phyloP scores from a whole-genome alignment of 2,113 vertebrate genomes.

The Pardalotus punctatus region DNA sequence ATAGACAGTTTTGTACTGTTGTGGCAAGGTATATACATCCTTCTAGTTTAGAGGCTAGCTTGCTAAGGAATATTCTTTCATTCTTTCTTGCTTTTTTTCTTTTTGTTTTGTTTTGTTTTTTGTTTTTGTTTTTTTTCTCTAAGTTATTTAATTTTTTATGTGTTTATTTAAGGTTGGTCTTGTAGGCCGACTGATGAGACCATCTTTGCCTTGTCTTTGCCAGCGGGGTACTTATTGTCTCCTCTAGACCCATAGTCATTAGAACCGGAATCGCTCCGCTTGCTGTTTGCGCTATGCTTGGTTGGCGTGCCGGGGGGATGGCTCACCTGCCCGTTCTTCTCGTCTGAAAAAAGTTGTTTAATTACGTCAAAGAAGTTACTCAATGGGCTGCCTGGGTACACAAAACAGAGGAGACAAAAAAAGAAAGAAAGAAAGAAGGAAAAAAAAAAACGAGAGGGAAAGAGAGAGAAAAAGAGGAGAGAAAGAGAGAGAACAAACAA shows the following conservation, averaged over 20 bases:
- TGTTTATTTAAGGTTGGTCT: slow-evolving; percentile 85
- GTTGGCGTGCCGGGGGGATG: slow-evolving; percentile 86
- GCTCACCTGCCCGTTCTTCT: slow-evolving; percentile 98
- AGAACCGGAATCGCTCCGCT: slow-evolving; percentile 85
- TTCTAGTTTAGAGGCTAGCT: slow-evolving; percentile 73
- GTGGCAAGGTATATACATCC: slow-evolving; percentile 75
- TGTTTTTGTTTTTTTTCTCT: not conserved
- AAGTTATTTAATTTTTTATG: slow-evolving; percentile 60
- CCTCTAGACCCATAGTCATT: slow-evolving; percentile 85
- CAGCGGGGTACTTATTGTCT: slow-evolving; percentile 82
- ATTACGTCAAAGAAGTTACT: slow-evolving; percentile 99
- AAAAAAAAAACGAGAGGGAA: slow-evolving; percentile 20
- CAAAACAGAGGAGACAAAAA: slow-evolving; percentile 80
- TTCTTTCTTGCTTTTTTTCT: slow-evolving; percentile 57
- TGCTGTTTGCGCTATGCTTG: slow-evolving; percentile 87
- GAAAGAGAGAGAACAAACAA: slow-evolving; percentile 84
- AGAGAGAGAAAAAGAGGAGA: slow-evolving; percentile 75
- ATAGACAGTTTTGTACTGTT: slow-evolving; percentile 71
- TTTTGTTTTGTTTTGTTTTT: not conserved
- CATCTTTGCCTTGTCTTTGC: slow-evolving; percentile 85
- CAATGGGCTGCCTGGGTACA: slow-evolving; percentile 94
- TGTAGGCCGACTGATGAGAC: slow-evolving; percentile 82
- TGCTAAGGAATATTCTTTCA: slow-evolving; percentile 72
- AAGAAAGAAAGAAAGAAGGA: slow-evolving; percentile 46
- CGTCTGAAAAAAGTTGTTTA: slow-evolving; percentile 99